Base-by-base conservation (phyloP, 2,888 invertebrate species). In the Drosophila differens region DNA sequence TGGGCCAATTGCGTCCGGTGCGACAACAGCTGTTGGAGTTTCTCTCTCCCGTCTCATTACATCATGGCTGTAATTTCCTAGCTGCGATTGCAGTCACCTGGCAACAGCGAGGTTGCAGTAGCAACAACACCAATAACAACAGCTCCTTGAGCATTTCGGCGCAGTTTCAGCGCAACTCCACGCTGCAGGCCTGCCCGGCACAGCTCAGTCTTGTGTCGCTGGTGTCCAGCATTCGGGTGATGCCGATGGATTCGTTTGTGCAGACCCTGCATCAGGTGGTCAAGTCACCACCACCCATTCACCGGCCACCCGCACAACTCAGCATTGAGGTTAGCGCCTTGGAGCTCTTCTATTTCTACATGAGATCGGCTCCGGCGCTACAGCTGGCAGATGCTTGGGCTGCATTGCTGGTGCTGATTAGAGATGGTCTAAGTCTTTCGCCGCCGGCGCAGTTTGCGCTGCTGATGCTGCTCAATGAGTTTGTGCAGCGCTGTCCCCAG, bases 11-110 rank as follows among this genome's bases (percentile, higher is more conserved):
- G 63, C 88, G 93, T 1, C 92, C 92, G 35, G 96, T 97, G 16
- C 96, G 96, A 75, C 96, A 97, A 83, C 96, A 97, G 83, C 94
- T 98, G 57, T 93, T 98, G 83, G 97, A 97, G 91, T 96, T 98
- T 81, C 93, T 98, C 6, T 97, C 97, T 85, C 98, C 98, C 0
- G 95, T 98, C 59, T 96, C 97, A 10, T 95, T 97, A 65, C 96
- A 97, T 90, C 97, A 98, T 92, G 96, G 97, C 16, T 94, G 95
- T 22, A 96, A 96, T 91, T 96, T 98, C 86, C 94, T 98, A 68
- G 96, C 97, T 10, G 97, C 97, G 4, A 95, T 98, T 71, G 96
- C 97, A 1, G 96, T 97, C 9, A 97, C 97, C 37, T 98, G 98
- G 98, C 96, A 96, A 92, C 96, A 97, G 84, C 93, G 95, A 64